Base-by-base conservation (phyloP, 2,797 vertebrate species). In the Cichlasoma orientale region DNA sequence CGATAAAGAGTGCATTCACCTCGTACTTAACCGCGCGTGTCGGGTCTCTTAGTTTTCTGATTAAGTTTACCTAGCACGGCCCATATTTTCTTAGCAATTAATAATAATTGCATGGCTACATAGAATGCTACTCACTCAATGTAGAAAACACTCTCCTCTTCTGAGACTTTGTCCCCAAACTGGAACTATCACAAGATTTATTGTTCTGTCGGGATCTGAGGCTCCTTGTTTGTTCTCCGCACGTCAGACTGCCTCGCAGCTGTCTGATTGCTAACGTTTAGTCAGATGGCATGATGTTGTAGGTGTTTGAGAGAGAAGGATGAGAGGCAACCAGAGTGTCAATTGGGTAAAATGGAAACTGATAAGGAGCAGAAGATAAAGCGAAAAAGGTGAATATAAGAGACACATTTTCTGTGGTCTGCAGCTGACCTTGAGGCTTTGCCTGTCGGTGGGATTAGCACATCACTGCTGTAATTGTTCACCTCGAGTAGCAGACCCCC, bases 401-500 rank as follows among this genome's bases (percentile, higher is more conserved):
- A 77, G 55, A 21, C 56, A 72, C 38, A 54, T 88, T 80, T 86
- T 88, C 82, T 16, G 72, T 79, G 78, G 82, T 85, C 75, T 44
- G 55, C 4, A 38, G 66, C 8, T 78, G 83, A 92, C 89, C 89
- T 93, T 86, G 88, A 94, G 87, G 88, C 73, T 57, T 47, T 81
- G 86, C 88, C 89, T 79, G 90, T 85, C 27, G 66, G 79, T 6
- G 59, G 87, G 92, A 93, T 95, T 90, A 91, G 85, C 83, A 90
- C 90, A 88, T 89, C 77, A 85, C 84, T 73, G 55, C 89, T 88
- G 91, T 95, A 94, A 95, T 93, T 88, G 91, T 90, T 92, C 89
- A 92, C 89, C 94, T 92, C 55, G 70, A 90, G 90, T 77, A 86
- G 78, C 82, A 77, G 82, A 86, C 89, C 92, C 50, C 47, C 87